These are phyloP conservation scores for Falcaria lacertinaria DNA, from an alignment of 2,888 invertebrate species.

Conservation along the genomic window DNA sequence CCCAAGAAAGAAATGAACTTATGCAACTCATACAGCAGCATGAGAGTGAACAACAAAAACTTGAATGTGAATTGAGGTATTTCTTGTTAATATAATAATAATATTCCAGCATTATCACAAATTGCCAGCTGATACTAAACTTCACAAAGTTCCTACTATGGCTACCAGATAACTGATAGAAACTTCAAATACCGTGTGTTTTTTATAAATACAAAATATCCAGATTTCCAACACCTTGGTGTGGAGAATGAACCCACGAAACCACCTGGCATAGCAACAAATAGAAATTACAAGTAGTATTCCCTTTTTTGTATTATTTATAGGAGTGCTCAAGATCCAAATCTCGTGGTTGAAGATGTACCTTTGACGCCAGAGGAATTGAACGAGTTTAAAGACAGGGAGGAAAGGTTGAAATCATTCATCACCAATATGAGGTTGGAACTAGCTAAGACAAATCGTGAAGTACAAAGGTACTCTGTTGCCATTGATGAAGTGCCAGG, in stretches of 20 bases:
- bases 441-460: slow-evolving; percentile 88
- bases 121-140: no score
- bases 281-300: no score
- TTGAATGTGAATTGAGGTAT: slow-evolving; percentile 58
- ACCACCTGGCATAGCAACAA: no score
- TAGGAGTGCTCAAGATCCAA: slow-evolving; percentile 50
- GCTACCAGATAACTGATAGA: no score
- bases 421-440: slow-evolving; percentile 76
- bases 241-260: no score
- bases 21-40: slow-evolving; percentile 76
- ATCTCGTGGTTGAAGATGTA: slow-evolving; percentile 44
- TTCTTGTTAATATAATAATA: slow-evolving; percentile 2
- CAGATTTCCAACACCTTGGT: no score
- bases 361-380: slow-evolving; percentile 57
- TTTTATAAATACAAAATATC: no score
- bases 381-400: slow-evolving; percentile 61
- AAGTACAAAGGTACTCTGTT: slow-evolving; percentile 88
- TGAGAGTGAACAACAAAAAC: slow-evolving; percentile 51
- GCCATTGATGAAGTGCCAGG: slow-evolving; percentile 96
- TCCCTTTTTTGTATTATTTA: no score
- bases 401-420: slow-evolving; percentile 56
- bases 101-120: no score
- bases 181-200: no score
- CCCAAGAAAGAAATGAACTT: slow-evolving; percentile 82
- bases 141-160: no score